phyloP scores from a whole-genome alignment of 2,888 invertebrate genomes.

The Thecocarcelia acutangulata region DNA sequence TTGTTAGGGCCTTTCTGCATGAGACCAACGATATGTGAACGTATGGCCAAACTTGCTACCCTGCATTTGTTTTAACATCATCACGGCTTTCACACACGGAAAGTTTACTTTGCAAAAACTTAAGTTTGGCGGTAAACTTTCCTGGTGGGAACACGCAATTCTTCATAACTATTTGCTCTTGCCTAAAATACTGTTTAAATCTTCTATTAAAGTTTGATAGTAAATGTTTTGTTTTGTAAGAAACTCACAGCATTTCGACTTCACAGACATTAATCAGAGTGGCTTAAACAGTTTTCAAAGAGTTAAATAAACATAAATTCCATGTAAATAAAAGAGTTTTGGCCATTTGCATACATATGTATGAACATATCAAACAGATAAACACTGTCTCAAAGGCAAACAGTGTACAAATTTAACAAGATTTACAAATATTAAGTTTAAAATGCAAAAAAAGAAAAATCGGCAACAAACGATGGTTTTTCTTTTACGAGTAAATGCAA shows the following conservation, averaged over 20 bases:
- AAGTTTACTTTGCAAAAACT: no score
- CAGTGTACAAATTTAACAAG: conserved; percentile 24
- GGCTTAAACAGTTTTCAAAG: conserved; percentile 30
- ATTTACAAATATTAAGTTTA: conserved; percentile 33
- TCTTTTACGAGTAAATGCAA: conserved; percentile 1
- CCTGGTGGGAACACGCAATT: no score
- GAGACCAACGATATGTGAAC: no score
- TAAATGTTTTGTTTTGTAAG: conserved; percentile 10
- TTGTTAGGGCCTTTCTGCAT: no score
- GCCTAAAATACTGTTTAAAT: not conserved
- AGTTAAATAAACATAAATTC: conserved; percentile 44
- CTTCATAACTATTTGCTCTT: not conserved
- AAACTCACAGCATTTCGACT: conserved; percentile 23
- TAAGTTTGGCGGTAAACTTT: no score
- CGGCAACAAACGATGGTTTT: conserved; percentile 25
- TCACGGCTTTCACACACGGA: no score
- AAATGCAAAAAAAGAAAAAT: conserved; percentile 28
- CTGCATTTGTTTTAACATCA: no score
- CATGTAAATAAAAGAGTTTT: conserved; percentile 24
- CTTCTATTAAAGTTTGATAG: not conserved
- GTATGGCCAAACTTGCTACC: no score
- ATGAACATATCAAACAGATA: not conserved
- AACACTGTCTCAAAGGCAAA: conserved; percentile 28
- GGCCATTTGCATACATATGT: conserved; percentile 20
- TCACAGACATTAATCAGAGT: conserved; percentile 15